Percentiles rank a stretch among this genome's conserved stretches.
Evolutionary conservation across 1,140 invertebrate species (phyloP).

Genomic region (Gonioctena quinquepunctata): DNA sequence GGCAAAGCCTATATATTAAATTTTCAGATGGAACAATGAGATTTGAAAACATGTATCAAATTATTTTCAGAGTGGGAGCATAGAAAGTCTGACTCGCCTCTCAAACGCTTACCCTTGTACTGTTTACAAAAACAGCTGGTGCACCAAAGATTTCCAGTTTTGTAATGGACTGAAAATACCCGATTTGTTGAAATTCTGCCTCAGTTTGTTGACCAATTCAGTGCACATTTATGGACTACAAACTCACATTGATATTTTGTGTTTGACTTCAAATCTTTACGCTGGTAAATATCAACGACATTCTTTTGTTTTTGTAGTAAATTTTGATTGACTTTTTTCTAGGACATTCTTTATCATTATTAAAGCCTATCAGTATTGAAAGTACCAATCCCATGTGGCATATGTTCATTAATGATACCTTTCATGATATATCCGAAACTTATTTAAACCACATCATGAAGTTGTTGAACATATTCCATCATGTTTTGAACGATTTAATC

Average conservation of each 20-base stretch:
- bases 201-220: conserved; percentile 64
- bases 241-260: conserved; percentile 65
- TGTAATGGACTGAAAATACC: conserved; percentile 13
- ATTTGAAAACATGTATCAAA: too few species aligned
- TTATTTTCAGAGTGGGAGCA: conserved; percentile 59
- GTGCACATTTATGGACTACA: conserved; percentile 66
- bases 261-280: conserved; percentile 68
- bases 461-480: conserved; percentile 74
- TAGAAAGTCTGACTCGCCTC: conserved; percentile 59
- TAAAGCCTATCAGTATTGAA: conserved; percentile 27
- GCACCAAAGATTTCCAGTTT: conserved; percentile 21
- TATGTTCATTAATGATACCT: conserved; percentile 59
- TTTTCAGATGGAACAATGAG: too few species aligned
- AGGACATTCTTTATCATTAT: conserved; percentile 20
- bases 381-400: conserved; percentile 56
- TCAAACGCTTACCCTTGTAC: conserved; percentile 58
- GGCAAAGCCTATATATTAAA: too few species aligned
- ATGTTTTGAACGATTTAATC: conserved; percentile 75
- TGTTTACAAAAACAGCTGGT: conserved; percentile 60
- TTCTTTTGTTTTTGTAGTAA: not conserved
- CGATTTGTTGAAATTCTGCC: conserved; percentile 48
- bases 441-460: conserved; percentile 71
- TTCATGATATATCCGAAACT: conserved; percentile 60
- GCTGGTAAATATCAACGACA: conserved; percentile 56
- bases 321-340: conserved; percentile 5